Percentiles rank a stretch among this genome's conserved stretches.
These are phyloP conservation scores for Oscarella lobularis DNA, from an alignment of 37 sponge, comb jelly and placozoan species.

Conservation along the genomic window DNA sequence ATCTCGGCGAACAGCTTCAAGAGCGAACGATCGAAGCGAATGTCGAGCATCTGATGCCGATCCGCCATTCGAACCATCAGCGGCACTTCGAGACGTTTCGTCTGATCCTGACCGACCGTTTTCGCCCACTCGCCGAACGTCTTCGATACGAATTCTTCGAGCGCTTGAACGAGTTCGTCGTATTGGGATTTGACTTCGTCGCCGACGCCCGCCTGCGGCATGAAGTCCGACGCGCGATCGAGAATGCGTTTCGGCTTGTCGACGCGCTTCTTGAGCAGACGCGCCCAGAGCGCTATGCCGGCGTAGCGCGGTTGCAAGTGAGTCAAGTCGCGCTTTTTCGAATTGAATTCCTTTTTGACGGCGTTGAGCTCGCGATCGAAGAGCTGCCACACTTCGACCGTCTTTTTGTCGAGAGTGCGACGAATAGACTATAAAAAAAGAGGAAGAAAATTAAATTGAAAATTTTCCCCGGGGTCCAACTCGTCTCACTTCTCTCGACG, in stretches of 20 bases:
- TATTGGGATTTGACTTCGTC: conserved; percentile 61
- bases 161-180: conserved; percentile 62
- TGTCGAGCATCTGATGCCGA: conserved; percentile 34
- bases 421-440: conserved; percentile 55
- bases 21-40: conserved; percentile 62
- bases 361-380: conserved; percentile 81
- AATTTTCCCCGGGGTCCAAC: no score
- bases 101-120: conserved; percentile 35
- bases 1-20: conserved; percentile 86
- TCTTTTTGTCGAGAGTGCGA: conserved; percentile 76
- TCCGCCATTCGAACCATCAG: conserved; percentile 51
- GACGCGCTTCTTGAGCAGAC: conserved; percentile 73
- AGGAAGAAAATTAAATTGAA: background rate
- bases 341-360: conserved; percentile 89
- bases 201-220: background rate
- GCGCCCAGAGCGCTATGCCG: conserved; percentile 80
- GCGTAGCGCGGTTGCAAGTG: conserved; percentile 62
- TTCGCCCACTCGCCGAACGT: conserved; percentile 83
- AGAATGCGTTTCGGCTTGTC: conserved; percentile 80
- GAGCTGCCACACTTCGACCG: conserved; percentile 79
- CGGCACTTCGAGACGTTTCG: conserved; percentile 52
- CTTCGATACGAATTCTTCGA: conserved; percentile 89
- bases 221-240: background rate
- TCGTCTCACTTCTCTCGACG: conserved; percentile 75
- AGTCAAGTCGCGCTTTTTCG: conserved; percentile 39